Evolutionary conservation across 2,888 invertebrate genomes (phyloP).

Genomic region (Sisyra nigra): DNA sequence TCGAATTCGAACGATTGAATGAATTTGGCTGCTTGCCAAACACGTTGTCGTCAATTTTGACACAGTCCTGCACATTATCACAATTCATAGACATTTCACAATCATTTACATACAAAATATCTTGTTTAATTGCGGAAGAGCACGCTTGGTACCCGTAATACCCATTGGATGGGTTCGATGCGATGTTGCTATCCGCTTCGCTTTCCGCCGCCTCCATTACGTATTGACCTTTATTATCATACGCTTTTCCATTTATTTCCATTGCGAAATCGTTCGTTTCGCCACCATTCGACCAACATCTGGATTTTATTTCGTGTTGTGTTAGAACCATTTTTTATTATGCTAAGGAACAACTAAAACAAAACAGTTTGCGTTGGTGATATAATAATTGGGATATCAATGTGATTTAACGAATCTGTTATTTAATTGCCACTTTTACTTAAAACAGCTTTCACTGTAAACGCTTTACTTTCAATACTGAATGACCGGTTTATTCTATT

Average conservation of each 20-base stretch:
- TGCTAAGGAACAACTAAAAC: not conserved
- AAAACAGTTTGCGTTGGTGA: not conserved
- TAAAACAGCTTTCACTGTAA: too few species aligned
- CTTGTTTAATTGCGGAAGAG: conserved; percentile 2
- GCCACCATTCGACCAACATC: conserved; percentile 1
- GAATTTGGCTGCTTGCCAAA: not conserved
- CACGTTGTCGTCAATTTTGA: not conserved
- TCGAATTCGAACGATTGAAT: not conserved
- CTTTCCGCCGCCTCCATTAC: not conserved
- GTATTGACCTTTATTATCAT: too few species aligned
- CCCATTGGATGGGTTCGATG: conserved; percentile 15
- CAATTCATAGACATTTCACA: conserved; percentile 6
- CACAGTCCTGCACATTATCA: conserved; percentile 6
- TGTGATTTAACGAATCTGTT: too few species aligned
- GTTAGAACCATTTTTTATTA: conserved; percentile 6
- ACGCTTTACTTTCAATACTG: too few species aligned
- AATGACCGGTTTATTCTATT: too few species aligned
- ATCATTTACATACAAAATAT: conserved; percentile 3
- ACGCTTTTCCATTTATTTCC: too few species aligned
- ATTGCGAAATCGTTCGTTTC: not conserved
- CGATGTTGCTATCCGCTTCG: not conserved
- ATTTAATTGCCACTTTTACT: too few species aligned
- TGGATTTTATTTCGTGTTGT: conserved; percentile 5
- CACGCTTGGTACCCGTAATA: conserved; percentile 18
- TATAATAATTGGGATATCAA: too few species aligned